Conservation (phyloP, 2,888 invertebrate genomes). For the Nesidiocoris tenuis region DNA sequence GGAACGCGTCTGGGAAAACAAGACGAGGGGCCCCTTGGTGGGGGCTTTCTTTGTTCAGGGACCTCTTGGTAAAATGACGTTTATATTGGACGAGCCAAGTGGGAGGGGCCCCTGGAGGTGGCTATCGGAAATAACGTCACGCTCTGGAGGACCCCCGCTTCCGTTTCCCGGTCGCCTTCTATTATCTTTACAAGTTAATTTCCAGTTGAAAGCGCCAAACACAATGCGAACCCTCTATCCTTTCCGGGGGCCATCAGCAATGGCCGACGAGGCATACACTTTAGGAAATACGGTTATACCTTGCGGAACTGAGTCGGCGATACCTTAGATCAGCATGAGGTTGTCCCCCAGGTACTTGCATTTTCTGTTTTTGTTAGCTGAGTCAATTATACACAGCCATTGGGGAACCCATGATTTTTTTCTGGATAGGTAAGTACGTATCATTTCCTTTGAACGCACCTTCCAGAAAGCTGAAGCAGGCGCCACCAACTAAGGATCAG, state of each 20-base stretch:
- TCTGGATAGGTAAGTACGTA: too few species aligned
- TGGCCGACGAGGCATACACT: slow-evolving; percentile 12
- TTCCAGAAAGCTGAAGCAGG: too few species aligned
- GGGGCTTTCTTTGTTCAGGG: slow-evolving; percentile 27
- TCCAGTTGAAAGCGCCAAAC: slow-evolving; percentile 1
- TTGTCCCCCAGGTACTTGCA: too few species aligned
- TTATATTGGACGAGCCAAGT: slow-evolving; percentile 27
- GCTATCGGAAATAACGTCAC: slow-evolving; percentile 28
- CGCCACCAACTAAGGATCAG: too few species aligned
- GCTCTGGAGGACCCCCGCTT: slow-evolving; percentile 4
- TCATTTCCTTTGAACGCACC: too few species aligned
- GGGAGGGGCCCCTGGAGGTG: slow-evolving; percentile 23
- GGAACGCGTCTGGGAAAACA: not conserved
- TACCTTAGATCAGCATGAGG: too few species aligned
- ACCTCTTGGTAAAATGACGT: slow-evolving; percentile 18
- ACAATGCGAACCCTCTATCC: slow-evolving; percentile 1
- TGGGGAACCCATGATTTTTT: too few species aligned
- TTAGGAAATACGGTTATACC: too few species aligned
- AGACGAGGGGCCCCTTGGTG: slow-evolving; percentile 1
- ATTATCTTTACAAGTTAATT: slow-evolving; percentile 19
- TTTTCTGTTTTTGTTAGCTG: too few species aligned
- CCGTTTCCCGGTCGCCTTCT: slow-evolving; percentile 10
- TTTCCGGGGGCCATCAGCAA: not conserved
- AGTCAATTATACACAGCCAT: too few species aligned
- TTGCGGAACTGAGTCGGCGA: too few species aligned